Evolutionary conservation across 1,140 invertebrate genomes (phyloP), one percentile per base, ranked within the genome.

Genomic region (Drosophila tsacasi): DNA sequence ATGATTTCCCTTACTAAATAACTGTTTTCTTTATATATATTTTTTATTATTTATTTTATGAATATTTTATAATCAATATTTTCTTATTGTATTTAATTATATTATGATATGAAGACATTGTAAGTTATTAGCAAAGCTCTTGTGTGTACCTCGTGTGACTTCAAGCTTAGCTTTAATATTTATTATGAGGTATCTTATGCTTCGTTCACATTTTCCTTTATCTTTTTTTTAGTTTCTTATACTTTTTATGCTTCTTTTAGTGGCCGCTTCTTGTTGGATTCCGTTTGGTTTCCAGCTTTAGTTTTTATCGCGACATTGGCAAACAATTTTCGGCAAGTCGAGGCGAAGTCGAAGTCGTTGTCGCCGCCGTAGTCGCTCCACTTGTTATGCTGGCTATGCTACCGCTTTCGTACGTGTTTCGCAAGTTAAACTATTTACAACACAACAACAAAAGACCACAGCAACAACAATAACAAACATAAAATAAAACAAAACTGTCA

Each of bases 241-340:
- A n/a, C 4, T 25, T 37, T 37, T 52, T 30, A 13, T 35, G 6
- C 3, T 37, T 17, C 8, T 35, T 37, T 37, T 49, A 52, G 47
- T 21, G 5, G 35, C 12, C 40, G 27, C 37, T 71, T 30, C 55
- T 46, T 68, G 55, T 59, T 67, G 61, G 54, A 19, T 12, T 40
- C 39, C 27, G 54, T 71, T 67, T 50, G 30, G 55, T 42, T 66
- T 67, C 69, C 61, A 64, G 35, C 50, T 64, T 71, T 67, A 76
- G 68, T 76, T 69, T 81, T 78, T 85, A 87, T 84, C 84, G 84
- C 77, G 83, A 87, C 83, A 87, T 87, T 87, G 83, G 84, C 83
- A 89, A 89, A 89, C 84, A 78, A 74, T 84, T 89, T 89, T 62
- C 65, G 65, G 74, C 75, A 32, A 55, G 62, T 50, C 58, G 27